Base-by-base conservation (phyloP, 1,140 invertebrate species). In the Dendroctonus ponderosae region DNA sequence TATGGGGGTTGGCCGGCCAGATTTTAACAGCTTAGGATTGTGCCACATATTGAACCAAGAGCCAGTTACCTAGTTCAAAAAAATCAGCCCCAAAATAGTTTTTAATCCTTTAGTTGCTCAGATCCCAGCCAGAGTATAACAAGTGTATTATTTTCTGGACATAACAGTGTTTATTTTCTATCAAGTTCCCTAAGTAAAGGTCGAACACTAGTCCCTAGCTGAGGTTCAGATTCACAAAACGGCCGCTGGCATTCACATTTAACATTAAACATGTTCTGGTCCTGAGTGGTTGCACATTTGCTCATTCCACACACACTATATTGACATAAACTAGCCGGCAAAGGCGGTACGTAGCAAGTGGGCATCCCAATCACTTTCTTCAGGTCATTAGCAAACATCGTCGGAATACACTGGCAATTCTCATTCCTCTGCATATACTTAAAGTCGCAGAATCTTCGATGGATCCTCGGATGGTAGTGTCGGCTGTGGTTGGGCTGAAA, bases 401-500 rank as follows among this genome's bases (percentile, higher is more conserved):
- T 67, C 8, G 67, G 56, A n/a, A 59, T 53, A 41, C 71, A 73
- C 15, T 60, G 68, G 52, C 71, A 73, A 43, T 69, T 50, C 11
- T 66, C 57, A 26, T 73, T 68, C n/a, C 50, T 52, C 11, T 53
- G 0, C 48, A 68, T 66, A 7, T 71, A 66, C 8, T 69, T 67
- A 53, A 73, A 64, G 69, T 73, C 72, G 49, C 72, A 73, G 43
- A 71, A 67, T 48, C 72, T 68, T 38, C 72, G 68, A 48, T 73
- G 72, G 5, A 73, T 58, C 48, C 72, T 66, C n/a, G 43, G 43
- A 15, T 73, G 62, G 15, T 66, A 67, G 41, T 54, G 56, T 61
- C 66, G 38, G 14, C 49, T 67, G 11, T 53, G 52, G 12, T 70
- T 54, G 5, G 68, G 46, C 44, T 73, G 59, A 11, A 72, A 65